Base-by-base conservation (phyloP, 2,888 invertebrate genomes). In the Ichneumoninae sp. region DNA sequence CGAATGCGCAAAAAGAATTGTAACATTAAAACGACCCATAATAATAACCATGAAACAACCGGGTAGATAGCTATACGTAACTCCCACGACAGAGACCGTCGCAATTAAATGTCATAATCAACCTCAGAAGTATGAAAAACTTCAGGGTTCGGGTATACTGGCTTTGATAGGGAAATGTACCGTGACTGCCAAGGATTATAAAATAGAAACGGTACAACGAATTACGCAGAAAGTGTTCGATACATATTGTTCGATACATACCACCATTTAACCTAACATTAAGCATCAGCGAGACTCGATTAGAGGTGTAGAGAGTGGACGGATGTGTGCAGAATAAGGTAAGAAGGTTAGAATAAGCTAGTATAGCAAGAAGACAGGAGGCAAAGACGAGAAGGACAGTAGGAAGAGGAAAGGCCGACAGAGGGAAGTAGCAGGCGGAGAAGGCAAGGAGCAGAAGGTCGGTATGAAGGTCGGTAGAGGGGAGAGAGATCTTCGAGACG, bases 241-340 rank as follows among this genome's bases (percentile, higher is more conserved):
- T n/a, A n/a, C n/a, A n/a, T n/a, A n/a, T n/a, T 47, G 8, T 47
- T 47, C 47, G 47, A 47, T 3, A 47, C 13, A 47, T 8, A 47
- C 47, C 13, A 13, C 4, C 10, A 3, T 47, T 47, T 13, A 47
- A 30, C 30, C 30, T 30, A 5, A 30, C 30, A 30, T 5, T 30
- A 26, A 1, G 26, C 26, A 26, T 26, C 26, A 26, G 26, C 26
- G 22, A 26, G 54, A 57, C 54, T 57, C 22, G 54, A 26, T 57
- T 57, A 57, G 22, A 22, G 22, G 54, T 57, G 54, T 22, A 26
- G 19, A 57, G 26, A 57, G 54, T 22, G 54, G 54, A 57, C 10
- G 54, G 54, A 57, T 57, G 54, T 57, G 54, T 57, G 54, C 7
- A 52, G 54, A 57, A 57, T 26, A 57, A 57, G 22, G 22, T 19